These are phyloP conservation scores for Bufotes viridis DNA, from an alignment of 2,797 vertebrate species.

Conservation along the genomic window DNA sequence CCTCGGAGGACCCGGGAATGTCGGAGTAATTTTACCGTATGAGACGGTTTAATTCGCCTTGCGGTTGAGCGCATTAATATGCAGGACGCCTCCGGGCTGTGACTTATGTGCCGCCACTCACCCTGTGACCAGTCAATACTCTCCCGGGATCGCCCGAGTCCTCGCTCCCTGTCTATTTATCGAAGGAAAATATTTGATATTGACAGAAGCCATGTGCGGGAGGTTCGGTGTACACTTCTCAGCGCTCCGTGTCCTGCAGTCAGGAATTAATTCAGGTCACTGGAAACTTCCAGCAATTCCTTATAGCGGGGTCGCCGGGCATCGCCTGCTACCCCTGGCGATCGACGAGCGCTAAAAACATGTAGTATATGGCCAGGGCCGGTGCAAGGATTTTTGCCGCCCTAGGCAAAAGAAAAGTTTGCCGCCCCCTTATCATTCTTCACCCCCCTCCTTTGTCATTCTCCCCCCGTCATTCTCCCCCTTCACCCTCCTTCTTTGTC, in stretches of 20 bases:
- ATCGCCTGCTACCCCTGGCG: no score
- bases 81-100: background rate
- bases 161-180: background rate
- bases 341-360: no score
- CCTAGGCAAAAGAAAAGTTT: no score
- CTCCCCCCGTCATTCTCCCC: no score
- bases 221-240: background rate
- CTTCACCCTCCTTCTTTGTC: no score
- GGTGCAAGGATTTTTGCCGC: no score
- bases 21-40: background rate
- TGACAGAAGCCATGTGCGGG: background rate
- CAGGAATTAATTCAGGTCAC: background rate
- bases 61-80: background rate
- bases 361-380: no score
- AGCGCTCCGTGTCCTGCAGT: background rate
- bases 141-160: background rate
- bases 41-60: background rate
- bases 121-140: background rate
- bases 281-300: background rate
- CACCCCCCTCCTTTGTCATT: no score
- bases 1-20: background rate
- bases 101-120: background rate
- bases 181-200: conserved; percentile 11
- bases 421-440: no score
- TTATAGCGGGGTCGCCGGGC: no score